A percentile compares a stretch with the other conserved stretches of the same genome.
phyloP scores from a whole-genome alignment of 1,140 invertebrate genomes.

The Pygmarrhopalites habei region DNA sequence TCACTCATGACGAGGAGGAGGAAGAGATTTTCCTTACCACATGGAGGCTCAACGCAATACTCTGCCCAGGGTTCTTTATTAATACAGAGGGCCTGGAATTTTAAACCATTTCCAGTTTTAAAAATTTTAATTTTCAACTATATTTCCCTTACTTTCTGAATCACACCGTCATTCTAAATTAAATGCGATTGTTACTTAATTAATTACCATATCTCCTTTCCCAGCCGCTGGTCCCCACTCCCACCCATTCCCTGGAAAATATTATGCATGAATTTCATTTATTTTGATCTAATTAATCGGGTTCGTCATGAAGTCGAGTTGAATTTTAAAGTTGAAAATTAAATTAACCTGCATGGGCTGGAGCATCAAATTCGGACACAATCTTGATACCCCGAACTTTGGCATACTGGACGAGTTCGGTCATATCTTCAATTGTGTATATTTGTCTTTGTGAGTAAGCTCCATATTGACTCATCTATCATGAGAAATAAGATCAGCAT shows the following conservation, averaged over 20 bases:
- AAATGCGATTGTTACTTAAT: too few species aligned
- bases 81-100: conserved; percentile 52
- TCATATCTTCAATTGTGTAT: conserved; percentile 62
- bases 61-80: conserved; percentile 64
- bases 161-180: too few species aligned
- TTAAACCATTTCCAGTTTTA: too few species aligned
- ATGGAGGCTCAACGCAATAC: conserved; percentile 77
- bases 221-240: conserved; percentile 59
- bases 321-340: too few species aligned
- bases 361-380: conserved; percentile 77
- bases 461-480: conserved; percentile 58
- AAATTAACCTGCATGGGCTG: conserved; percentile 67
- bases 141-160: too few species aligned
- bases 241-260: conserved; percentile 60
- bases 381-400: conserved; percentile 65
- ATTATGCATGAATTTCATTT: too few species aligned
- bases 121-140: too few species aligned
- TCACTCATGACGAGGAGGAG: too few species aligned
- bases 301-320: too few species aligned
- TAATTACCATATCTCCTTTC: conserved; percentile 45
- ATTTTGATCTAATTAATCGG: too few species aligned
- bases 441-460: conserved; percentile 61
- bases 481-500: neutral
- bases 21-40: too few species aligned
- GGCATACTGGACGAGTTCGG: conserved; percentile 62